Percentiles rank a stretch among this genome's conserved stretches.
Evolutionary conservation across 2,113 vertebrate species (phyloP).

Genomic region (Pteruthius melanotis): DNA sequence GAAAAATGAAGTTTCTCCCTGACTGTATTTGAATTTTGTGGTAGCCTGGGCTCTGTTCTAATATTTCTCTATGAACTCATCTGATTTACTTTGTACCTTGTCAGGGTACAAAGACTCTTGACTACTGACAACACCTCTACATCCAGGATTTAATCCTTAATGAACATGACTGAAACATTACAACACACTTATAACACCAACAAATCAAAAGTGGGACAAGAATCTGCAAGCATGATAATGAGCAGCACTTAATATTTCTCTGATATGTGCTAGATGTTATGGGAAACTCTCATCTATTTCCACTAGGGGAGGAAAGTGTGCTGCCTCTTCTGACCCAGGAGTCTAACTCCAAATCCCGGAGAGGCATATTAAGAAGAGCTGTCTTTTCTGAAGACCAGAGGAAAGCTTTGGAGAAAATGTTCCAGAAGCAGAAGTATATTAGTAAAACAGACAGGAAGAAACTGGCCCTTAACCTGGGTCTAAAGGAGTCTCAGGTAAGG

Average conservation of each 20-base stretch:
- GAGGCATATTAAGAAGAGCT: slow-evolving; percentile 92
- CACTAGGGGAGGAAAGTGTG: slow-evolving; percentile 76
- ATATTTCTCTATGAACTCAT: not conserved
- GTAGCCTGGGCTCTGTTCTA: not conserved
- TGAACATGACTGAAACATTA: not conserved
- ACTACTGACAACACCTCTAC: not conserved
- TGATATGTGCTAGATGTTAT: not conserved
- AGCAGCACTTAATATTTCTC: not conserved
- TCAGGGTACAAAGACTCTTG: not conserved
- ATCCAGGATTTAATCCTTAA: slow-evolving; percentile 6
- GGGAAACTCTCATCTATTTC: slow-evolving; percentile 1
- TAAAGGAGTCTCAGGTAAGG: slow-evolving; percentile 96
- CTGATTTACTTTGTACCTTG: slow-evolving; percentile 19
- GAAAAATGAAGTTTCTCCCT: not conserved
- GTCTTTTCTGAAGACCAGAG: slow-evolving; percentile 97
- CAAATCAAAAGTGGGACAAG: not conserved
- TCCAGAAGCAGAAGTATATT: slow-evolving; percentile 96
- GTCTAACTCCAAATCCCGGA: slow-evolving; percentile 80
- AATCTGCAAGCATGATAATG: not conserved
- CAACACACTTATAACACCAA: not conserved
- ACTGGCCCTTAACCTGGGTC: slow-evolving; percentile 85
- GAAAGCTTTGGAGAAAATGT: slow-evolving; percentile 93
- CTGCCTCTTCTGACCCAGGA: slow-evolving; percentile 82
- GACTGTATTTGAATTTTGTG: not conserved
- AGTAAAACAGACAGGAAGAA: slow-evolving; percentile 94